Percentiles rank a stretch among this genome's conserved stretches.
Evolutionary conservation across 2,888 invertebrate genomes (phyloP).

Genomic region (Agelastica alni): DNA sequence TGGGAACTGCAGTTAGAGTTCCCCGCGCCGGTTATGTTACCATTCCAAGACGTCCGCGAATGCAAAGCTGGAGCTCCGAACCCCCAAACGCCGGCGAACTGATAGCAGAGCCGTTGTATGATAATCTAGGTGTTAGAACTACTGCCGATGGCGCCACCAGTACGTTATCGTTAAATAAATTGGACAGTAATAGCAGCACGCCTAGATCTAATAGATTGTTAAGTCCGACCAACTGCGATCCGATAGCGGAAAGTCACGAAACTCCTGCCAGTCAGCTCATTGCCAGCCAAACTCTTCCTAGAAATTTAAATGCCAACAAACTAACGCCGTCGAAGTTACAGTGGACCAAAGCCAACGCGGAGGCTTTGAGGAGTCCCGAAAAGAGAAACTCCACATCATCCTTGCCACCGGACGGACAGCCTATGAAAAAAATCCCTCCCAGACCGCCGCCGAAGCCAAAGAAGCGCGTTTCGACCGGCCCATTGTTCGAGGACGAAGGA

Average conservation of each 20-base stretch:
- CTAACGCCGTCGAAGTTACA: slow-evolving; percentile 52
- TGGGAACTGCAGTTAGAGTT: slow-evolving; percentile 56
- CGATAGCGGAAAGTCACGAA: slow-evolving; percentile 59
- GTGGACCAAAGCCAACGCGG: slow-evolving; percentile 52
- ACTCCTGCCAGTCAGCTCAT: slow-evolving; percentile 54
- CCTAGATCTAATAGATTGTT: slow-evolving; percentile 56
- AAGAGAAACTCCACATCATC: slow-evolving; percentile 49
- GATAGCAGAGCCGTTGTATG: slow-evolving; percentile 77
- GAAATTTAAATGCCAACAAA: slow-evolving; percentile 42
- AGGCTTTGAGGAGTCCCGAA: slow-evolving; percentile 59
- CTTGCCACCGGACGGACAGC: slow-evolving; percentile 36
- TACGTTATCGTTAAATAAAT: slow-evolving; percentile 74
- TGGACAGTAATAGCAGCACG: slow-evolving; percentile 60
- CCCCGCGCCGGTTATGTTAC: slow-evolving; percentile 80
- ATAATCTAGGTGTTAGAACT: slow-evolving; percentile 81
- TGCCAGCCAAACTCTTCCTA: slow-evolving; percentile 55
- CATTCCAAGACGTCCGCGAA: slow-evolving; percentile 80
- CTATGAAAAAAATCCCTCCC: slow-evolving; percentile 75
- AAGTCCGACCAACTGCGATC: slow-evolving; percentile 56
- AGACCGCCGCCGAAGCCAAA: slow-evolving; percentile 85
- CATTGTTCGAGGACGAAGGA: slow-evolving; percentile 84
- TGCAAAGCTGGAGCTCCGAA: slow-evolving; percentile 74
- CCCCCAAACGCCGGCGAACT: slow-evolving; percentile 53
- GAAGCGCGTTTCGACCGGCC: slow-evolving; percentile 74
- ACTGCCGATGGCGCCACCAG: slow-evolving; percentile 79